Evolutionary conservation across 2,888 invertebrate species (phyloP).

Genomic region (Boloria euphrosyne): DNA sequence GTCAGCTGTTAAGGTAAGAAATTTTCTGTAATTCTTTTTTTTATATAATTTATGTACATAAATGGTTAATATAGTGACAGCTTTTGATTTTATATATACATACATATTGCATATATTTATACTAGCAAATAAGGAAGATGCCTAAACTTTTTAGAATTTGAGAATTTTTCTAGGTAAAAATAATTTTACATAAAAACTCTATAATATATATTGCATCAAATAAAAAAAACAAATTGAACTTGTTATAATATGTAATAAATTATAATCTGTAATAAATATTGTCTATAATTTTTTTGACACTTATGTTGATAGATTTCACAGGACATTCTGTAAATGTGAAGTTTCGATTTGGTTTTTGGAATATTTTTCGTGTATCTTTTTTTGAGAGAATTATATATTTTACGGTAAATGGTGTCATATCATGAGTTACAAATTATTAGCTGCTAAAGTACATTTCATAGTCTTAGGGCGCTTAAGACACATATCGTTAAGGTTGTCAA

Average conservation of each 20-base stretch:
- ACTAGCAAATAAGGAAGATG: background rate
- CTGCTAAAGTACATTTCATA: constrained; percentile 53
- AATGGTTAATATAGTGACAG: background rate
- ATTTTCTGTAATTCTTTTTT: too few relatives aligned
- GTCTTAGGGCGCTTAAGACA: constrained; percentile 60
- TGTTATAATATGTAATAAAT: background rate
- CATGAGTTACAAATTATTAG: constrained; percentile 73
- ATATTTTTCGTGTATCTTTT: constrained; percentile 79
- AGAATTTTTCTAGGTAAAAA: too few relatives aligned
- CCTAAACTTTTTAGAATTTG: too few relatives aligned
- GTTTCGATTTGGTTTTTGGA: constrained; percentile 75
- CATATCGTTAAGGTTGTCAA: constrained; percentile 60
- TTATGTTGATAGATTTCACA: constrained; percentile 59
- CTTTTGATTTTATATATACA: too few relatives aligned
- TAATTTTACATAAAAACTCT: too few relatives aligned
- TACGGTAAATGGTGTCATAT: constrained; percentile 73
- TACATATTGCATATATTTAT: too few relatives aligned
- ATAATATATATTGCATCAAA: too few relatives aligned
- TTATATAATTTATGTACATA: background rate
- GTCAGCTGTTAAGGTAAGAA: constrained; percentile 50
- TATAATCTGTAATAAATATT: constrained; percentile 10
- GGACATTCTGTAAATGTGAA: constrained; percentile 66
- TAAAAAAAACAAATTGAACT: too few relatives aligned
- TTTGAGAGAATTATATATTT: constrained; percentile 79
- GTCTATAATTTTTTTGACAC: constrained; percentile 40